These are phyloP conservation scores for Melanotus villosus DNA, from an alignment of 2,888 invertebrate species.

Conservation along the genomic window DNA sequence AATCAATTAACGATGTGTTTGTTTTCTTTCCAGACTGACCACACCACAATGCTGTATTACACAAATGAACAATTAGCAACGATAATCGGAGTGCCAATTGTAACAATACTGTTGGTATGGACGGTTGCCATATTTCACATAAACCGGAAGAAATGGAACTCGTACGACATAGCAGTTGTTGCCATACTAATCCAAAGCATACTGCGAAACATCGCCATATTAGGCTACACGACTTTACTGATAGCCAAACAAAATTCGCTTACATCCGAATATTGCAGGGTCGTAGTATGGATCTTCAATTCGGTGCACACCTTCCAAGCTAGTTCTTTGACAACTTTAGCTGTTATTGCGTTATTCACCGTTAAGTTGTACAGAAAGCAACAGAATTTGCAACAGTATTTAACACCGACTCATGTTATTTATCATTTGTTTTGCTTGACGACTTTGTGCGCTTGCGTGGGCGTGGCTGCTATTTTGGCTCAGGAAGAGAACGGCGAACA, in stretches of 20 bases:
- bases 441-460: constrained; percentile 70
- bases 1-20: too few species aligned
- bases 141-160: constrained; percentile 69
- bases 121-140: constrained; percentile 70
- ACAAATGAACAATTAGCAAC: constrained; percentile 65
- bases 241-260: constrained; percentile 57
- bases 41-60: constrained; percentile 61
- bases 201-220: constrained; percentile 66
- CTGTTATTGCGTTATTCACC: constrained; percentile 68
- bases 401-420: constrained; percentile 67
- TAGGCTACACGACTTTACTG: constrained; percentile 63
- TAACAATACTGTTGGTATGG: constrained; percentile 68
- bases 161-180: constrained; percentile 71
- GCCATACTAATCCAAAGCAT: constrained; percentile 67
- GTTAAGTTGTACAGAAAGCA: constrained; percentile 63
- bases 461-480: constrained; percentile 71
- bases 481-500: constrained; percentile 55
- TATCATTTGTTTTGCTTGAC: constrained; percentile 71
- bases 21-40: neutral
- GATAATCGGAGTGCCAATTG: constrained; percentile 67
- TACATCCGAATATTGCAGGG: constrained; percentile 64
- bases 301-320: constrained; percentile 71
- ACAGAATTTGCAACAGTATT: constrained; percentile 63
- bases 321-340: constrained; percentile 69
- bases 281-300: constrained; percentile 69